Percentiles rank a stretch among this genome's conserved stretches.
Evolutionary conservation across 2,113 vertebrate species (phyloP).

Genomic region (Hydropotes inermis): DNA sequence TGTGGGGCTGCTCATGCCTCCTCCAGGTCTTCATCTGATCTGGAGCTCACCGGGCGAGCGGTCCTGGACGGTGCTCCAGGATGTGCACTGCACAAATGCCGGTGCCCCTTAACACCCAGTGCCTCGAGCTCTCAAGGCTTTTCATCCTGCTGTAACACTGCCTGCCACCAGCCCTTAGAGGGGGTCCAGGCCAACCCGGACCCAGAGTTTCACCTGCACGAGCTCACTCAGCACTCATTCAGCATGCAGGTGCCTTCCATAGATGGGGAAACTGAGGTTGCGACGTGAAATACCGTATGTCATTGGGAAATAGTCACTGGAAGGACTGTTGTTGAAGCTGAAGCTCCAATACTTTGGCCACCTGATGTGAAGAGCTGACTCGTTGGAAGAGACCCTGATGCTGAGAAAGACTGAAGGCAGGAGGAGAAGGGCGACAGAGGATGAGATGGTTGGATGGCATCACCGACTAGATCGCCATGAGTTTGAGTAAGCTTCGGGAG

Average conservation of each 20-base stretch:
- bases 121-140: accelerated
- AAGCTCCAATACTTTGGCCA: background rate
- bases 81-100: accelerated
- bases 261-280: background rate
- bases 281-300: accelerated
- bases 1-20: accelerated
- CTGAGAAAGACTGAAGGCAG: background rate
- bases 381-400: background rate
- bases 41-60: accelerated
- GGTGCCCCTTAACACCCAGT: accelerated
- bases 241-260: accelerated
- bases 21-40: accelerated
- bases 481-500: background rate
- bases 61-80: accelerated
- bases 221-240: accelerated
- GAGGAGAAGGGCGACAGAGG: background rate
- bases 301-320: background rate
- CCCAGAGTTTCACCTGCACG: accelerated
- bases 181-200: background rate
- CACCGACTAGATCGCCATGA: background rate
- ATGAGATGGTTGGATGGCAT: background rate
- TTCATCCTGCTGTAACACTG: accelerated
- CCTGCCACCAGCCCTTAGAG: accelerated
- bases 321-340: background rate
- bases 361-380: background rate